Evolutionary conservation across 2,113 vertebrate species (phyloP).

Genomic region (Ochotona curzoniae): DNA sequence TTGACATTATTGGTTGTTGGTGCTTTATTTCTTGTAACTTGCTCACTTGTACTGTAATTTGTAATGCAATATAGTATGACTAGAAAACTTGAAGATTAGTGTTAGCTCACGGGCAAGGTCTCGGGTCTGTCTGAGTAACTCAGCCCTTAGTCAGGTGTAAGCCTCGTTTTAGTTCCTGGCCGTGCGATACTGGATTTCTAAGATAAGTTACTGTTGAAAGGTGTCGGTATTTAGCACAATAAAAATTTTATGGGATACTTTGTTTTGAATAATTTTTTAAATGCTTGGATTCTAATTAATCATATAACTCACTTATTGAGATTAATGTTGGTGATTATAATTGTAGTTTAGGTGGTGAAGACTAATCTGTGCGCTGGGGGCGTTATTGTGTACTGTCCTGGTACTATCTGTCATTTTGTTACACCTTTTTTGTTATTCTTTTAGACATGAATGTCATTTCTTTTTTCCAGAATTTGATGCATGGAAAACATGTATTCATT

Average conservation of each 20-base stretch:
- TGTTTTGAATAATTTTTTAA: slow-evolving; percentile 29
- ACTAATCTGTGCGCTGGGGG: neutral
- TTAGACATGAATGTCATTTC: slow-evolving; percentile 50
- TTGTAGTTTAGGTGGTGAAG: slow-evolving; percentile 53
- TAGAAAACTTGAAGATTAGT: slow-evolving; percentile 1
- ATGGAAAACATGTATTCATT: neutral
- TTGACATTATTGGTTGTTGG: slow-evolving; percentile 17
- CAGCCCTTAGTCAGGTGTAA: slow-evolving; percentile 7
- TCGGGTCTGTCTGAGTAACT: slow-evolving; percentile 5
- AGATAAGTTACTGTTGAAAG: neutral
- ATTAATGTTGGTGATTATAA: slow-evolving; percentile 16
- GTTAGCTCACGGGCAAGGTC: slow-evolving; percentile 7
- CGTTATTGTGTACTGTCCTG: neutral
- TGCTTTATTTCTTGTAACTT: slow-evolving; percentile 27
- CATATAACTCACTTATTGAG: slow-evolving; percentile 6
- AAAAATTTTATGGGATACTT: slow-evolving; percentile 11
- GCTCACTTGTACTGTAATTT: neutral
- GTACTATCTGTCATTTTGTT: slow-evolving; percentile 5
- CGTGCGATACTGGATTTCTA: neutral
- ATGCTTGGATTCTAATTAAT: slow-evolving; percentile 21
- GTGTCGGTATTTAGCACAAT: slow-evolving; percentile 42
- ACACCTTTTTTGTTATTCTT: slow-evolving; percentile 22
- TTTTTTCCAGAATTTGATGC: slow-evolving; percentile 44
- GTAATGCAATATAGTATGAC: neutral
- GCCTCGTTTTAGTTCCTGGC: slow-evolving; percentile 5